Base-by-base conservation (phyloP, 2,888 invertebrate genomes). In the Limulus polyphemus region DNA sequence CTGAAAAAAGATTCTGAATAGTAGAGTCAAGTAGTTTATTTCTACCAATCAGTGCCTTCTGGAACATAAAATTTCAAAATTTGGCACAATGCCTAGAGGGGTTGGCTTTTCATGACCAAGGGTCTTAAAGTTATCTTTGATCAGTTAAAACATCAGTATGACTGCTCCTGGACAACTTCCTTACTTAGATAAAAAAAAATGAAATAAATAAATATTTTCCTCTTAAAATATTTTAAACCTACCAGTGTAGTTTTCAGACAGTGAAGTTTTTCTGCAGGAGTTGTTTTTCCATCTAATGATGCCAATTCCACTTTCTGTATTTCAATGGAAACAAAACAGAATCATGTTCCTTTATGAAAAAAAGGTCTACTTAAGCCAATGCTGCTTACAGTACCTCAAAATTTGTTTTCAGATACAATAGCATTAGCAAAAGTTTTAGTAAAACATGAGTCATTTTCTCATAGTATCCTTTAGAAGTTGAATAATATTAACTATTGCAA, bases 211-310 rank as follows among this genome's bases (percentile, higher is more conserved):
- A n/a, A n/a, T n/a, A 32, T 32, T 32, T 32, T 32, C 32, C 4
- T 4, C 2, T 32, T 3, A 32, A 32, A 32, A 32, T n/a, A n/a
- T 51, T n/a, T n/a, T 7, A 51, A 13, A 54, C 63, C 57, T 70
- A 75, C 75, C 58, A 75, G 67, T n/a, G 73, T 72, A 47, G 71
- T 62, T 65, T 74, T 74, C 13, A 75, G 64, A 59, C 73, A 74
- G 51, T 69, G 65, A 9, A 75, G 64, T 67, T 75, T 75, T 62
- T 75, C 74, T 51, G 70, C 62, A 0, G 75, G 75, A 52, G 74
- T 74, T 12, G 56, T 64, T 50, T 73, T 65, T 14, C 70, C 64
- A 64, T 72, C 72, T 51, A 75, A 62, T 12, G 71, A 71, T 46
- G 72, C 71, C 56, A 75, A 60, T 61, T 75, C 74, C 7, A 69